Conservation (phyloP, 2,113 vertebrate genomes). For the Gnathonemus longibarbis region DNA sequence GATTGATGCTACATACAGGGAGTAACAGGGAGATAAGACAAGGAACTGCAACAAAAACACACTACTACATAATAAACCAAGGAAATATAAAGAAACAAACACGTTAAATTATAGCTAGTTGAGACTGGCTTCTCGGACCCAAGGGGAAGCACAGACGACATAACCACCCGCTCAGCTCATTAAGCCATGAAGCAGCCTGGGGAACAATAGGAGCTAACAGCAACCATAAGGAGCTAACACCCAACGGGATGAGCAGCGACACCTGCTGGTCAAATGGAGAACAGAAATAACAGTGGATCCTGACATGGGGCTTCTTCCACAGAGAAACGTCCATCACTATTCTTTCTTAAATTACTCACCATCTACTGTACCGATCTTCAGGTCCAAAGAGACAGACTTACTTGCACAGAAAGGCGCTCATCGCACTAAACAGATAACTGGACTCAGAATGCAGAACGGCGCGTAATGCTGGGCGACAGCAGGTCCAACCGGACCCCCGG, state of each 20-base stretch:
- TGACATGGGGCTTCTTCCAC: background rate
- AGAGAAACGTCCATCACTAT: background rate
- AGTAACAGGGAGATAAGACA: background rate
- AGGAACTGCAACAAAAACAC: background rate
- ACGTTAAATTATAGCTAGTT: background rate
- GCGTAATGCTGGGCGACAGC: background rate
- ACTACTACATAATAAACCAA: background rate
- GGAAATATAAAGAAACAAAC: background rate
- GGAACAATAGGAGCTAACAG: background rate
- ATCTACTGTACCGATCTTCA: background rate
- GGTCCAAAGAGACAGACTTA: background rate
- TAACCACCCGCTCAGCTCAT: background rate
- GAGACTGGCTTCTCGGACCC: background rate
- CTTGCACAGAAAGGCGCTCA: background rate
- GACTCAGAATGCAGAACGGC: background rate
- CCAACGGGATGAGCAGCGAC: background rate
- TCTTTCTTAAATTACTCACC: slow-evolving; percentile 6
- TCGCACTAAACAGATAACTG: background rate
- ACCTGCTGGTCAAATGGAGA: background rate
- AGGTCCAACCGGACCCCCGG: background rate
- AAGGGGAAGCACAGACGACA: background rate
- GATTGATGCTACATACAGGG: background rate
- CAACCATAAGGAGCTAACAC: background rate
- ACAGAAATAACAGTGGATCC: background rate
- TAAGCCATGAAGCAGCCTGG: background rate